Percentiles rank a stretch among this genome's conserved stretches.
Evolutionary conservation across 2,888 invertebrate species (phyloP).

Genomic region (Lasiommata megera): DNA sequence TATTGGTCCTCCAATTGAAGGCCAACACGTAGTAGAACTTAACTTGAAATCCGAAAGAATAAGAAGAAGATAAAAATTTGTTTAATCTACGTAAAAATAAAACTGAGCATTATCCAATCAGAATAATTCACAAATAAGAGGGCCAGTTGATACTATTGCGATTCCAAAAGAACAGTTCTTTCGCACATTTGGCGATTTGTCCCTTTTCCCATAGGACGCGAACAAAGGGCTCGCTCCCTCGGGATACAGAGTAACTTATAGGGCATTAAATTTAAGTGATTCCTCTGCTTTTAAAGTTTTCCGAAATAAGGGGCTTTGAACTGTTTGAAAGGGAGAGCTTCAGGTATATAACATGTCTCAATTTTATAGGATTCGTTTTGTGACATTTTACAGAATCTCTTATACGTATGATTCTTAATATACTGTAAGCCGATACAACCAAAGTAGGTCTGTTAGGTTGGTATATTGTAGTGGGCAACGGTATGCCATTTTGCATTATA

Average conservation of each 20-base stretch:
- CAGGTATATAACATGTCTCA: constrained; percentile 17
- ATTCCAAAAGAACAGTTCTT: constrained; percentile 37
- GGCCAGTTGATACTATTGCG: constrained; percentile 17
- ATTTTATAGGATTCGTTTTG: constrained; percentile 1
- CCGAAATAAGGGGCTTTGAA: constrained; percentile 35
- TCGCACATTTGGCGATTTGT: constrained; percentile 52
- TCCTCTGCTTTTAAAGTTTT: constrained; percentile 62
- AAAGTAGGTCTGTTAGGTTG: no score
- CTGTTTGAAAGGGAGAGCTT: constrained; percentile 21
- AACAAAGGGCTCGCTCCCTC: constrained; percentile 58
- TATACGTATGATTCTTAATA: no score
- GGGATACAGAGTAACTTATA: constrained; percentile 61
- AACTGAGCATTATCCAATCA: constrained; percentile 15
- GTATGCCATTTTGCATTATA: no score
- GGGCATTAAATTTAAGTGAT: constrained; percentile 76
- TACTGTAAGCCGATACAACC: no score
- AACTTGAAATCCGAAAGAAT: no score
- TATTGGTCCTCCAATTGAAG: no score
- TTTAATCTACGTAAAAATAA: neutral
- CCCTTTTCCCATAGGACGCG: constrained; percentile 46
- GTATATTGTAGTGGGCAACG: no score
- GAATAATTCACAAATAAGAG: constrained; percentile 20
- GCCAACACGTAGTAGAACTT: no score
- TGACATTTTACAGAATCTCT: no score
- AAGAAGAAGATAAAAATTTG: no score